Evolutionary conservation across 2,797 vertebrate genomes (phyloP).

Genomic region (Cuculus canorus): DNA sequence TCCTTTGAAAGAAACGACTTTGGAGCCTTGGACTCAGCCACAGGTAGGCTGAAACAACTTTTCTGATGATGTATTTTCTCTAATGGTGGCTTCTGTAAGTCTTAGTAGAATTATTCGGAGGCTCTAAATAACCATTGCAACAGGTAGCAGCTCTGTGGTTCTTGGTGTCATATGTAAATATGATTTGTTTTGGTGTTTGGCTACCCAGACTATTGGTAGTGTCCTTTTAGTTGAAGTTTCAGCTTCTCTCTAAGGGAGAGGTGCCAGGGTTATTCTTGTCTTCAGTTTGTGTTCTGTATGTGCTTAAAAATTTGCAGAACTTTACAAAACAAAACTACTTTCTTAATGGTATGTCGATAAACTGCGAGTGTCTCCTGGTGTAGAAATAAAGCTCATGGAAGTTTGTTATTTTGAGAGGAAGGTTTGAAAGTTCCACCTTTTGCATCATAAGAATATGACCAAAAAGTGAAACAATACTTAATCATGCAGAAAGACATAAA

Average conservation of each 20-base stretch:
- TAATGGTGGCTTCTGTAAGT: neutral
- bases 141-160: neutral
- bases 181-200: neutral
- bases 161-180: rapidly evolving
- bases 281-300: neutral
- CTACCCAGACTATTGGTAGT: neutral
- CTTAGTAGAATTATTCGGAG: neutral
- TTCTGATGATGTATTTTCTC: neutral
- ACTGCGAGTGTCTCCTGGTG: neutral
- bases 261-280: neutral
- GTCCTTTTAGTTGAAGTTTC: neutral
- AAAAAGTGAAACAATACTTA: neutral
- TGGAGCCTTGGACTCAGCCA: slow-evolving; percentile 77
- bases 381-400: neutral
- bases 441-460: neutral
- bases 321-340: neutral
- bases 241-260: neutral
- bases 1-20: slow-evolving; percentile 71
- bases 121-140: neutral
- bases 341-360: neutral
- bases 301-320: neutral
- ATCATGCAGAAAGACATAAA: neutral
- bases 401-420: neutral
- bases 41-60: slow-evolving; percentile 64
- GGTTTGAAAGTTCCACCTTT: neutral